Evolutionary conservation across 2,797 vertebrate genomes (phyloP).

Genomic region (Neostethus bicornis): DNA sequence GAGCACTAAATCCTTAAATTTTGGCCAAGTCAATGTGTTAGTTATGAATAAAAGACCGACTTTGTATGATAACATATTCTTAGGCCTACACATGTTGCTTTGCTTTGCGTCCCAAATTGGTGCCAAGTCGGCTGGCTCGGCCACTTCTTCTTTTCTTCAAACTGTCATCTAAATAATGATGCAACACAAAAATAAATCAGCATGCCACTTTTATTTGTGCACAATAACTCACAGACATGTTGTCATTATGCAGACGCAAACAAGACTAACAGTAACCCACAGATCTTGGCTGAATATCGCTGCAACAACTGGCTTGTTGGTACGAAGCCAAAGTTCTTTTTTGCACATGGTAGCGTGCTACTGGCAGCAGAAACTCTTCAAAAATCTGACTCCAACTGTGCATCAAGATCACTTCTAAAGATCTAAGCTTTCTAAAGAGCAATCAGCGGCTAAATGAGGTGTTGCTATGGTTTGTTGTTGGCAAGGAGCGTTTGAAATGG

Average conservation of each 20-base stretch:
- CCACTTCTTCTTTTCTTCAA: slow-evolving; percentile 28
- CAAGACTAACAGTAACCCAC: slow-evolving; percentile 20
- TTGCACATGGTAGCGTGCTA: slow-evolving; percentile 48
- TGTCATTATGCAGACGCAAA: slow-evolving; percentile 27
- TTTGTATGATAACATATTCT: neutral
- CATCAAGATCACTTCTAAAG: slow-evolving; percentile 14
- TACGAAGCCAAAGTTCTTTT: slow-evolving; percentile 56
- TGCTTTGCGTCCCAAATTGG: slow-evolving; percentile 10
- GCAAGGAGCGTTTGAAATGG: neutral
- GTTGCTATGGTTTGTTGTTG: slow-evolving; percentile 12
- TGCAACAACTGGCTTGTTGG: slow-evolving; percentile 55
- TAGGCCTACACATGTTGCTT: slow-evolving; percentile 25
- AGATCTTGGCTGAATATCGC: slow-evolving; percentile 15
- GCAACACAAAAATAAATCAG: slow-evolving; percentile 12
- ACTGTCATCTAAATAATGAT: slow-evolving; percentile 18
- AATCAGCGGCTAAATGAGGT: slow-evolving; percentile 17
- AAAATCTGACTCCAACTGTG: slow-evolving; percentile 32
- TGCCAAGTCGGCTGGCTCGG: slow-evolving; percentile 14
- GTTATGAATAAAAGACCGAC: too few species aligned
- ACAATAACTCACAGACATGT: slow-evolving; percentile 24
- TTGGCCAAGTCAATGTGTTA: too few species aligned
- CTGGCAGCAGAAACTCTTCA: slow-evolving; percentile 38
- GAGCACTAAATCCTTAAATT: too few species aligned
- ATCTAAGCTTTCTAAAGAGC: slow-evolving; percentile 26
- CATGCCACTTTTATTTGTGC: neutral